phyloP scores from a whole-genome alignment of 2,888 invertebrate genomes.

The Dorcus parallelipipedus region DNA sequence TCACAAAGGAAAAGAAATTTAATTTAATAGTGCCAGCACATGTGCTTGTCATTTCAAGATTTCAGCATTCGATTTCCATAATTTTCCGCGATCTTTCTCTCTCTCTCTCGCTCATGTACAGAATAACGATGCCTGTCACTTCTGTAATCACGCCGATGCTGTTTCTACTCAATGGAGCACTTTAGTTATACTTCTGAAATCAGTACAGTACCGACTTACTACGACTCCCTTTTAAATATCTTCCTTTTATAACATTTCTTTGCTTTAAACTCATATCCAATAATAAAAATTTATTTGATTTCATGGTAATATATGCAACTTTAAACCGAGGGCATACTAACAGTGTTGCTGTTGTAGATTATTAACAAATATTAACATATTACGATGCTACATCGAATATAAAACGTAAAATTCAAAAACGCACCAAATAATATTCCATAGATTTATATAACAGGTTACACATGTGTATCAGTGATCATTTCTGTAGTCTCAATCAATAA shows the following conservation, averaged over 20 bases:
- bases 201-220: conserved; percentile 13
- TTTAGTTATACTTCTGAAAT: conserved; percentile 22
- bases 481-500: too few relatives aligned
- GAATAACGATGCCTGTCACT: conserved; percentile 14
- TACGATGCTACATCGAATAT: too few relatives aligned
- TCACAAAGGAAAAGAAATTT: conserved; percentile 48
- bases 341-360: too few relatives aligned
- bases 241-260: background rate
- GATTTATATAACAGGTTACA: too few relatives aligned
- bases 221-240: conserved; percentile 1
- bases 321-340: background rate
- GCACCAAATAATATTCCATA: too few relatives aligned
- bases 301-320: background rate
- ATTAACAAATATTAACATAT: too few relatives aligned
- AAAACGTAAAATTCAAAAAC: too few relatives aligned
- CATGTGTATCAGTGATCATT: too few relatives aligned
- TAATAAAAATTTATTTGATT: conserved; percentile 2
- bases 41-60: conserved; percentile 50
- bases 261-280: background rate
- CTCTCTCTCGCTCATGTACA: background rate
- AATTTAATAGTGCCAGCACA: conserved; percentile 50
- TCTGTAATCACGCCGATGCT: conserved; percentile 16
- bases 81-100: conserved; percentile 2
- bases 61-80: conserved; percentile 38
- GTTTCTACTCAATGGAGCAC: conserved; percentile 22